These are phyloP conservation scores for Dipodomys ordii DNA, from an alignment of 2,113 vertebrate species.

Conservation along the genomic window DNA sequence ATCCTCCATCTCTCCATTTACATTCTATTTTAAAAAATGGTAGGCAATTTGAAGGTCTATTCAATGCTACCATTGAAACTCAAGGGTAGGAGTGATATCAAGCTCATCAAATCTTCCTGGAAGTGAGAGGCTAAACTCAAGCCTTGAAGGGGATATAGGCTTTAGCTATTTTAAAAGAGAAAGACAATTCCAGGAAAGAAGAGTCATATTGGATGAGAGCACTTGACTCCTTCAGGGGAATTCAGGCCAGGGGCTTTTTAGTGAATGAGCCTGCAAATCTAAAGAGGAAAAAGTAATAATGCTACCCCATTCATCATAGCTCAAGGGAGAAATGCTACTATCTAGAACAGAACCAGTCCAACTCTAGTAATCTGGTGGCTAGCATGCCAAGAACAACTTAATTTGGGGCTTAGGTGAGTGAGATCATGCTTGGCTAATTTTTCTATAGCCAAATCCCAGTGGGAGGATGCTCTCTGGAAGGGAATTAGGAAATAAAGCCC, in stretches of 20 bases:
- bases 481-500: background rate
- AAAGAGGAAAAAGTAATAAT: background rate
- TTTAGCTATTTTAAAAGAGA: background rate
- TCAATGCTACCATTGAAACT: background rate
- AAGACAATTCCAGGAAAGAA: background rate
- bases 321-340: background rate
- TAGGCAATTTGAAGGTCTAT: background rate
- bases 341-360: background rate
- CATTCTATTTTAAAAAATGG: background rate
- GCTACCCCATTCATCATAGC: background rate
- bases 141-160: background rate
- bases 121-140: background rate
- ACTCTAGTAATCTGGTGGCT: slow-evolving; percentile 39
- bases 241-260: slow-evolving; percentile 1
- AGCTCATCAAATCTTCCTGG: background rate
- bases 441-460: slow-evolving; percentile 27
- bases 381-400: slow-evolving; percentile 68
- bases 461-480: slow-evolving; percentile 36
- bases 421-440: slow-evolving; percentile 73
- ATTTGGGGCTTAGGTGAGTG: slow-evolving; percentile 54
- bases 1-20: background rate
- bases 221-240: background rate
- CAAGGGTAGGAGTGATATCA: too few species aligned
- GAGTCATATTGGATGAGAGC: background rate
- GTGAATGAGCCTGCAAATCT: background rate